Evolutionary conservation across 2,888 invertebrate species (phyloP), one percentile per base, ranked within the genome.

Genomic region (Apamea sordens): DNA sequence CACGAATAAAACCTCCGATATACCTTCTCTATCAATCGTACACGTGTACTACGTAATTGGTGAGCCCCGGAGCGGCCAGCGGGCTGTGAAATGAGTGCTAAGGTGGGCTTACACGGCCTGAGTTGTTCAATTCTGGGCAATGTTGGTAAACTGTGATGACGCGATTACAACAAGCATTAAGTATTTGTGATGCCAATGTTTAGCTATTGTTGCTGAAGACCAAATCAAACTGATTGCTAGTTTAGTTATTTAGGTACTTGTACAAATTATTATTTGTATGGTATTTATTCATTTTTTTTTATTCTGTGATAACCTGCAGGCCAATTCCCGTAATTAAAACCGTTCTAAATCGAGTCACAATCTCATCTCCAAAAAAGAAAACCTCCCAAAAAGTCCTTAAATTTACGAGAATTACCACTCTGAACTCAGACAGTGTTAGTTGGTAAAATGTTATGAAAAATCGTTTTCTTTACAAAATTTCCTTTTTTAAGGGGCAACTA

Each of bases 71-170:
- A 67, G 63, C 3, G 63, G 28, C 10, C 85, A 84, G 73, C 21
- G 50, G 72, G 15, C 73, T 80, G 80, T 74, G 80, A 84, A 84
- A 76, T 80, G 50, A 72, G 63, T 64, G 65, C 8, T 50, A 65
- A 21, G 72, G 72, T 50, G n/a, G 13, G n/a, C 15, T 44, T n/a
- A n/a, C 79, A 68, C 32, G 2, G 50, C 0, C n/a, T 28, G 1
- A 15, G 6, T 53, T 21, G 41, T 15, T 15, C 13, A 50, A 15
- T 50, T 24, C 32, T 69, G 32, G 50, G 32, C 28, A 24, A 32
- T 32, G 21, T 32, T 64, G 21, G 32, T 64, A 18, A 63, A 32
- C 21, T 32, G 10, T 32, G 32, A 63, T 4, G 10, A 11, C 32
- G 21, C 32, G 10, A 21, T 64, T 32, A 32, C 32, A 11, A 21